phyloP scores from a whole-genome alignment of 2,797 vertebrate genomes.

The Cetoscarus ocellatus region DNA sequence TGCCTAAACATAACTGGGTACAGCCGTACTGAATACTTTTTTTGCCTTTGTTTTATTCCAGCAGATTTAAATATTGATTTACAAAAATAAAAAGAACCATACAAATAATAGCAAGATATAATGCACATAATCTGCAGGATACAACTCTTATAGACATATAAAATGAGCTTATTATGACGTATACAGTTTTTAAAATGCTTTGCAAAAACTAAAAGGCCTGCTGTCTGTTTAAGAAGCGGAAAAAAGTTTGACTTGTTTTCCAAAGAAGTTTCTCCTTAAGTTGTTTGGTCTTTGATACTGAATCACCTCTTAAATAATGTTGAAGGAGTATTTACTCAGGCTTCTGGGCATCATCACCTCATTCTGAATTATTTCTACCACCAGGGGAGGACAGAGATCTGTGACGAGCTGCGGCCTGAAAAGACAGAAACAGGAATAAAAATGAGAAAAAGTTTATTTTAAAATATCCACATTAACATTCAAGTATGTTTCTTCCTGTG shows the following conservation, averaged over 20 bases:
- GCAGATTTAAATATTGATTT: neutral
- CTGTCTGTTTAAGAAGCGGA: neutral
- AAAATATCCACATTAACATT: too few relatives aligned
- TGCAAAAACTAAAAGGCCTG: slow-evolving; percentile 3
- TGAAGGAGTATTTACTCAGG: slow-evolving; percentile 26
- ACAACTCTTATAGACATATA: neutral
- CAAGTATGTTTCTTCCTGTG: too few relatives aligned
- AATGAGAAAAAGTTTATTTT: neutral
- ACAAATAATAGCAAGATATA: neutral
- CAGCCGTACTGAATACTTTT: neutral
- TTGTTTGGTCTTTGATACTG: neutral
- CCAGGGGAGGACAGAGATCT: slow-evolving; percentile 86
- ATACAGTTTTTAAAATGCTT: neutral
- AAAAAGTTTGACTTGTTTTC: neutral
- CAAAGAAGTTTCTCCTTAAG: neutral
- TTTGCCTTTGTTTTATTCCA: neutral
- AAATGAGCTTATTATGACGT: slow-evolving; percentile 13
- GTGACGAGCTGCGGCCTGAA: slow-evolving; percentile 87
- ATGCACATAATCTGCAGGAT: neutral
- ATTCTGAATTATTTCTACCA: slow-evolving; percentile 86
- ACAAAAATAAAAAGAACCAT: neutral
- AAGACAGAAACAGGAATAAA: slow-evolving; percentile 32
- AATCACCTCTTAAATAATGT: slow-evolving; percentile 18
- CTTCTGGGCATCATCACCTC: slow-evolving; percentile 54
- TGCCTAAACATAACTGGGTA: too few relatives aligned